These are phyloP conservation scores for Rhagologus leucostigma DNA, from an alignment of 2,113 vertebrate genomes.

Conservation along the genomic window DNA sequence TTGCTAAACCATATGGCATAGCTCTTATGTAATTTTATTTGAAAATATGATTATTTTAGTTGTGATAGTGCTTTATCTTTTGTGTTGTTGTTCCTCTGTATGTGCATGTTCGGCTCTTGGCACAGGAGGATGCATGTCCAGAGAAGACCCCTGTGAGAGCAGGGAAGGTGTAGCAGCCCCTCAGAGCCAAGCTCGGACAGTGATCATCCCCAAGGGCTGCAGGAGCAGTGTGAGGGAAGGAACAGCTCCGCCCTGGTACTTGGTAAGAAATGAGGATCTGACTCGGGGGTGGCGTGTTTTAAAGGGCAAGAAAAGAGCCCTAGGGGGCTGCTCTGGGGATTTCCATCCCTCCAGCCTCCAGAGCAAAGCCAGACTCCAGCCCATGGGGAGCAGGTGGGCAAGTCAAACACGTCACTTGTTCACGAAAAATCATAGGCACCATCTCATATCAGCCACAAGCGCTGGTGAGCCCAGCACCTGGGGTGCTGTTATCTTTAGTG, in stretches of 20 bases:
- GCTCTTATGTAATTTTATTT: neutral
- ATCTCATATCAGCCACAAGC: fast-evolving
- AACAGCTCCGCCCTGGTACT: neutral
- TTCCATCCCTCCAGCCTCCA: neutral
- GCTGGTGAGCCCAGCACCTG: neutral
- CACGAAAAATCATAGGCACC: neutral
- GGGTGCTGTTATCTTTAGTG: neutral
- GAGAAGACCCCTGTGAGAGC: neutral
- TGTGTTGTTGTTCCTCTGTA: neutral
- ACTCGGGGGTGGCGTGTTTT: too few species aligned
- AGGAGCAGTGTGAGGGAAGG: neutral
- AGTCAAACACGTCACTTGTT: fast-evolving
- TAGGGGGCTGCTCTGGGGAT: neutral
- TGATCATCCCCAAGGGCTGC: neutral
- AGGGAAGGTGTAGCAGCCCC: neutral
- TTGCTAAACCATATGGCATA: neutral
- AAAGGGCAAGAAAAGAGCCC: neutral
- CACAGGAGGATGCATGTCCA: neutral
- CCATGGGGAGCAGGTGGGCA: neutral
- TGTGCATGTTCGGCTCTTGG: too few species aligned
- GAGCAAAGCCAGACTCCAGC: neutral
- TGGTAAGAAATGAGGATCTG: neutral
- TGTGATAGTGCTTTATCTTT: neutral
- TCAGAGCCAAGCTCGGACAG: neutral
- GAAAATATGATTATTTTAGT: neutral